These are phyloP conservation scores for Monopis laevigella DNA, from an alignment of 2,888 invertebrate genomes.

Conservation along the genomic window DNA sequence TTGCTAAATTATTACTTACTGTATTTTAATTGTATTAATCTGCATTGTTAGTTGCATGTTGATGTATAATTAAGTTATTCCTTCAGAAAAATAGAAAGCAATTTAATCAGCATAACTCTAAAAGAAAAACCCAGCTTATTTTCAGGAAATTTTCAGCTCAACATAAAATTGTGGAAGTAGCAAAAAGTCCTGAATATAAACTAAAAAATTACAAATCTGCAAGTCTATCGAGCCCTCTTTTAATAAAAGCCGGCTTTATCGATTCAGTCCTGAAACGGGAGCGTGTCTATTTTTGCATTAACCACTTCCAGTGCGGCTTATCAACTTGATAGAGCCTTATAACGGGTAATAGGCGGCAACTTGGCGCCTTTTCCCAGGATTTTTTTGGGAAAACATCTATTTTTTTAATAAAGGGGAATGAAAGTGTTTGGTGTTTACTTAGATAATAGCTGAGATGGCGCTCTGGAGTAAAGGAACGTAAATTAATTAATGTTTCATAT, in stretches of 20 bases:
- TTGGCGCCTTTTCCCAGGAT: constrained; percentile 2
- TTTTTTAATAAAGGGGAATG: constrained; percentile 1
- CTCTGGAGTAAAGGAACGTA: no score
- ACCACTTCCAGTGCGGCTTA: constrained; percentile 4
- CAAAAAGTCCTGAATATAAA: neutral
- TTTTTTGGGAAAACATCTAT: neutral
- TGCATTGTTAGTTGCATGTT: no score
- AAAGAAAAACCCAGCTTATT: no score
- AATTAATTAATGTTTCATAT: no score
- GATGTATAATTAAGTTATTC: no score
- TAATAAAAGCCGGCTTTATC: neutral
- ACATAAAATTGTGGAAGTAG: no score
- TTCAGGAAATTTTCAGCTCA: no score
- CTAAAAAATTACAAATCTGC: neutral
- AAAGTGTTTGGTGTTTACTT: neutral
- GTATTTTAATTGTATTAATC: no score
- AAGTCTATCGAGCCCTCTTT: neutral
- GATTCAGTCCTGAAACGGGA: constrained; percentile 1
- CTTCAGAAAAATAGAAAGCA: no score
- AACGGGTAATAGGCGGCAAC: constrained; percentile 7
- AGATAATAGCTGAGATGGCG: neutral
- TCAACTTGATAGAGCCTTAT: constrained; percentile 7
- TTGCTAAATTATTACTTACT: no score
- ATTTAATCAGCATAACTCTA: no score
- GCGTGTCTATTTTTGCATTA: constrained; percentile 9